Evolutionary conservation across 2,888 invertebrate species (phyloP).

Genomic region (Leptinotarsa rubiginosa): DNA sequence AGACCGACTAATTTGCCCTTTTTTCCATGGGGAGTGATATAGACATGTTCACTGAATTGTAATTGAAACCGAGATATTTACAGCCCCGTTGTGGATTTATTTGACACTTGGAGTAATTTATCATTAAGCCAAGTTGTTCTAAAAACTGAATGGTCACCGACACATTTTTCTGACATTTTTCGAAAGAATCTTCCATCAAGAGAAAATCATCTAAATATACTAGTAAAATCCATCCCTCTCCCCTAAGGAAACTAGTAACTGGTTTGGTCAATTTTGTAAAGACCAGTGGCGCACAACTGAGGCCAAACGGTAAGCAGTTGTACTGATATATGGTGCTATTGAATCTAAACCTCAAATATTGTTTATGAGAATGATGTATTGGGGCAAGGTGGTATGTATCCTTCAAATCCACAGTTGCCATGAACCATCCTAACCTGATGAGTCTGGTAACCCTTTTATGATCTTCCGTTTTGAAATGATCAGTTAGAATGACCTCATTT

Average conservation of each 20-base stretch:
- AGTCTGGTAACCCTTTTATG: conserved; percentile 18
- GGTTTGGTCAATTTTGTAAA: conserved; percentile 53
- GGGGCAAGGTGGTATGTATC: conserved; percentile 49
- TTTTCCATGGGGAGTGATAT: too few relatives aligned
- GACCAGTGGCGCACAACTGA: conserved; percentile 45
- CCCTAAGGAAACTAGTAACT: conserved; percentile 37
- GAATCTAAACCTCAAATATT: conserved; percentile 49
- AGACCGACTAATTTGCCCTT: background rate
- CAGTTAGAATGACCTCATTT: conserved; percentile 9
- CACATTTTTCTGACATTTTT: conserved; percentile 8
- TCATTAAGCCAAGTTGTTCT: background rate
- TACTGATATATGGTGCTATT: conserved; percentile 47
- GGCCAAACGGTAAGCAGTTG: conserved; percentile 50
- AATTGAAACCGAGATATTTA: too few relatives aligned
- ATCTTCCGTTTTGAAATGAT: conserved; percentile 26
- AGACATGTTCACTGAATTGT: too few relatives aligned
- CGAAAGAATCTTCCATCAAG: conserved; percentile 30
- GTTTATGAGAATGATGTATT: conserved; percentile 43
- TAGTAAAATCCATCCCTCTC: conserved; percentile 38
- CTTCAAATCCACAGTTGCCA: conserved; percentile 42
- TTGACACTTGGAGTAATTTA: conserved; percentile 1
- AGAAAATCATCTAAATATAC: too few relatives aligned
- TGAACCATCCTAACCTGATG: conserved; percentile 5
- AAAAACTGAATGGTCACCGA: conserved; percentile 23
- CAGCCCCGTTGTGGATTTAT: too few relatives aligned